Percentiles rank a stretch among this genome's conserved stretches.
Evolutionary conservation across 2,113 vertebrate species (phyloP).

Genomic region (Equus przewalskii): DNA sequence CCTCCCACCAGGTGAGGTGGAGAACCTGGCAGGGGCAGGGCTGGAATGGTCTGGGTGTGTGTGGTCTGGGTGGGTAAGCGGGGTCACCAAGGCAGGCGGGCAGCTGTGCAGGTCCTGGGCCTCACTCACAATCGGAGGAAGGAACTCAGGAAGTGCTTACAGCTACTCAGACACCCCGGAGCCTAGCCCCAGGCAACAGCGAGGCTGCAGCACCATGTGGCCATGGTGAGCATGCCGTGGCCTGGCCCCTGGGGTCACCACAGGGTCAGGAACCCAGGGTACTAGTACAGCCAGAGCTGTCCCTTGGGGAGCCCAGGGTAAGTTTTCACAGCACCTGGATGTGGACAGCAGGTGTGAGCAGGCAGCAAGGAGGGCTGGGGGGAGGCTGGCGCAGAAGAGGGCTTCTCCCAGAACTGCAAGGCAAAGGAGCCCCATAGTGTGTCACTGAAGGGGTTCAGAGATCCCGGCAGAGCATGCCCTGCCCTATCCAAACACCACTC

Average conservation of each 20-base stretch:
- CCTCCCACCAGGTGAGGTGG: neutral
- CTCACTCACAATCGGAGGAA: constrained; percentile 75
- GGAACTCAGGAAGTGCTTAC: constrained; percentile 69
- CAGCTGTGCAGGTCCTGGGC: constrained; percentile 13
- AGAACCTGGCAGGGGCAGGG: neutral
- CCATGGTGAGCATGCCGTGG: neutral
- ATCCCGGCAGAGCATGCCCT: neutral
- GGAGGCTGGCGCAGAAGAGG: neutral
- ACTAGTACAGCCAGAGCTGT: neutral
- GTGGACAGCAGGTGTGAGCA: neutral
- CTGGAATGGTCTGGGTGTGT: neutral
- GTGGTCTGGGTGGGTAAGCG: neutral
- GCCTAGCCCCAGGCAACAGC: constrained; percentile 28
- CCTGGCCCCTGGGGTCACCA: neutral
- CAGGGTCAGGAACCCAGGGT: neutral
- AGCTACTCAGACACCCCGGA: constrained; percentile 15
- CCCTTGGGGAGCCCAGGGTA: neutral
- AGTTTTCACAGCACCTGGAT: constrained; percentile 26
- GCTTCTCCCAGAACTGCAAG: neutral
- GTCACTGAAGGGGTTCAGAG: neutral
- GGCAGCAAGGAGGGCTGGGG: neutral
- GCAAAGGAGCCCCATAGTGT: neutral
- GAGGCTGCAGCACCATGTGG: neutral
- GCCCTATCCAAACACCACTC: neutral
- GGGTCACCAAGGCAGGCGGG: neutral